Conservation (phyloP, 2,888 invertebrate species). For the Trissoscelio sp. region DNA sequence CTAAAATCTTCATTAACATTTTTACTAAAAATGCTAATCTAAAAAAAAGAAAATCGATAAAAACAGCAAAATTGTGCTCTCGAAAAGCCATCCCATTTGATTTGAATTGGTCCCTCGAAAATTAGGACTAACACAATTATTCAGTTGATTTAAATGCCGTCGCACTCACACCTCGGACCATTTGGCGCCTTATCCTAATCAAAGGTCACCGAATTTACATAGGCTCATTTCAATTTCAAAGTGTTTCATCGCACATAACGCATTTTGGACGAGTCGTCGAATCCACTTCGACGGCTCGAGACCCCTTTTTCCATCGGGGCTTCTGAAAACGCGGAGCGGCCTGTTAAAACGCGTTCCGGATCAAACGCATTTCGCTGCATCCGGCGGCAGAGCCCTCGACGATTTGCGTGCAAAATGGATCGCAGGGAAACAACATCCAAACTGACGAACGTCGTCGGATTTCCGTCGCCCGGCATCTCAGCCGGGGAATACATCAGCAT, state of each 20-base stretch:
- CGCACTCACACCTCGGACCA: conserved; percentile 10
- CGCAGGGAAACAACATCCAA: conserved; percentile 65
- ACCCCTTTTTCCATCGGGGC: conserved; percentile 55
- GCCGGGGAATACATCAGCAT: conserved; percentile 71
- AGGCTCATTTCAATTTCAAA: conserved; percentile 63
- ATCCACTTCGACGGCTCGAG: conserved; percentile 25
- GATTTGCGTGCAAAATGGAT: conserved; percentile 67
- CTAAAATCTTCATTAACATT: too few species aligned
- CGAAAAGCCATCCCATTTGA: too few species aligned
- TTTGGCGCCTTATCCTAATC: conserved; percentile 46
- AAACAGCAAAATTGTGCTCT: too few species aligned
- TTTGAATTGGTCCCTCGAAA: background rate
- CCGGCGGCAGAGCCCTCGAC: conserved; percentile 35
- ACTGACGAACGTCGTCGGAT: conserved; percentile 70
- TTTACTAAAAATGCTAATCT: too few species aligned
- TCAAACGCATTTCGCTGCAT: conserved; percentile 59
- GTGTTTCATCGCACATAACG: conserved; percentile 58
- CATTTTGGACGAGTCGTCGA: conserved; percentile 45
- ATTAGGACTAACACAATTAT: conserved; percentile 6
- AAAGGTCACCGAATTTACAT: conserved; percentile 57
- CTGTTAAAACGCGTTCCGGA: conserved; percentile 57
- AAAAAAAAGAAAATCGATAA: too few species aligned
- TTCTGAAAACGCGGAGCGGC: conserved; percentile 50
- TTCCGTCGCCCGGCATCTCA: conserved; percentile 59
- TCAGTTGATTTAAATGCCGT: conserved; percentile 11